phyloP scores from a whole-genome alignment of 2,113 vertebrate genomes.

The Okapia johnstoni region DNA sequence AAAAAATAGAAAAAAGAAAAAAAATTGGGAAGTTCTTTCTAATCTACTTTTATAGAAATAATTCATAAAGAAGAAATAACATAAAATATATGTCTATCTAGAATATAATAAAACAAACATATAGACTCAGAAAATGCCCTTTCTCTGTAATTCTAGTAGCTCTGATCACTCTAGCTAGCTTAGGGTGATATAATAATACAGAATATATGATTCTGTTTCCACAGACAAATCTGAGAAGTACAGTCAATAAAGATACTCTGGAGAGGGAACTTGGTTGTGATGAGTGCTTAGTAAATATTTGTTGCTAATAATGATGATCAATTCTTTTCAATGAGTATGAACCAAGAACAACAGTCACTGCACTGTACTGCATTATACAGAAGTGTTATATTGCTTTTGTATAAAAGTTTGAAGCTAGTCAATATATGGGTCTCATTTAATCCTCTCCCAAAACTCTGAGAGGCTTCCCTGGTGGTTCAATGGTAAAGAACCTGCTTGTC shows the following conservation, averaged over 20 bases:
- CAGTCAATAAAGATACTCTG: background rate
- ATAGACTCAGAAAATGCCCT: background rate
- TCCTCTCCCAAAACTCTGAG: background rate
- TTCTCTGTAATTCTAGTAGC: background rate
- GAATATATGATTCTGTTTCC: background rate
- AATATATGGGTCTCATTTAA: background rate
- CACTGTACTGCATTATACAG: background rate
- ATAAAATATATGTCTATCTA: background rate
- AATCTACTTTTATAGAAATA: background rate
- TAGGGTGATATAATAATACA: background rate
- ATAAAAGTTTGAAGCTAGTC: background rate
- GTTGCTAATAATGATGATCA: background rate
- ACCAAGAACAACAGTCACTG: background rate
- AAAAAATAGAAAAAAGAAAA: background rate
- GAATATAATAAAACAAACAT: background rate
- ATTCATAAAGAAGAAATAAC: conserved; percentile 20
- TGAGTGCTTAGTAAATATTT: background rate
- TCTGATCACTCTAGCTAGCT: background rate
- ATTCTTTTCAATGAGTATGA: background rate
- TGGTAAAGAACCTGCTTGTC: background rate
- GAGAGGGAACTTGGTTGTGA: background rate
- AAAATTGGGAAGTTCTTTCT: background rate
- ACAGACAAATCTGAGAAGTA: background rate
- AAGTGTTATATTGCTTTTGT: background rate
- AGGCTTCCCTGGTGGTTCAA: background rate